Percentiles rank a stretch among this genome's conserved stretches.
These are phyloP conservation scores for Incurvaria masculella DNA, from an alignment of 2,888 invertebrate genomes.

Conservation along the genomic window DNA sequence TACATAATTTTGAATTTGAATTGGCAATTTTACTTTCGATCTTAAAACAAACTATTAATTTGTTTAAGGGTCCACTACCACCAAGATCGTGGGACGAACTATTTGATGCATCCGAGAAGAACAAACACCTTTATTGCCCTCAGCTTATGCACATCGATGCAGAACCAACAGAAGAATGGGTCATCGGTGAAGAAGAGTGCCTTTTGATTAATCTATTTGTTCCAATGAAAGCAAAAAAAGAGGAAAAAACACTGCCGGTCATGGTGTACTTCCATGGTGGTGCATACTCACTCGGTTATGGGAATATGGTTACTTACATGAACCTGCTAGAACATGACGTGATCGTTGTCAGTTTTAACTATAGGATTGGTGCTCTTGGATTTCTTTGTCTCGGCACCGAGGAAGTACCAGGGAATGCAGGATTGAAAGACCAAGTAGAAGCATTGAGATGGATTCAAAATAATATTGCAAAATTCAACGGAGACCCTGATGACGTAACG, in stretches of 20 bases:
- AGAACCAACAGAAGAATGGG: conserved; percentile 23
- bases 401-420: conserved; percentile 78
- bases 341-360: conserved; percentile 65
- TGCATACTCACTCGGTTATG: conserved; percentile 37
- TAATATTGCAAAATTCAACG: conserved; percentile 75
- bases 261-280: conserved; percentile 44
- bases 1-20: no score
- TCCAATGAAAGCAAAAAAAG: conserved; percentile 29
- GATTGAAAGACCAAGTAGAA: conserved; percentile 78
- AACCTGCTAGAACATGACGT: conserved; percentile 66
- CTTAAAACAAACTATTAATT: not conserved
- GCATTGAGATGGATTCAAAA: conserved; percentile 73
- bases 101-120: conserved; percentile 23
- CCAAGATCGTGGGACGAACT: conserved; percentile 30
- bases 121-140: conserved; percentile 26
- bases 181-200: conserved; percentile 39
- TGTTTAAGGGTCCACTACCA: conserved; percentile 38
- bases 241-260: conserved; percentile 33
- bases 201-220: conserved; percentile 32
- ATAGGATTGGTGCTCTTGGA: conserved; percentile 68
- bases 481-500: conserved; percentile 74
- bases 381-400: conserved; percentile 61
- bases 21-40: no score
- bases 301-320: conserved; percentile 44
- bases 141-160: conserved; percentile 33